Percentiles rank a stretch among this genome's conserved stretches.
These are phyloP conservation scores for Drosophila melanica DNA, from an alignment of 1,140 invertebrate genomes.

Conservation along the genomic window DNA sequence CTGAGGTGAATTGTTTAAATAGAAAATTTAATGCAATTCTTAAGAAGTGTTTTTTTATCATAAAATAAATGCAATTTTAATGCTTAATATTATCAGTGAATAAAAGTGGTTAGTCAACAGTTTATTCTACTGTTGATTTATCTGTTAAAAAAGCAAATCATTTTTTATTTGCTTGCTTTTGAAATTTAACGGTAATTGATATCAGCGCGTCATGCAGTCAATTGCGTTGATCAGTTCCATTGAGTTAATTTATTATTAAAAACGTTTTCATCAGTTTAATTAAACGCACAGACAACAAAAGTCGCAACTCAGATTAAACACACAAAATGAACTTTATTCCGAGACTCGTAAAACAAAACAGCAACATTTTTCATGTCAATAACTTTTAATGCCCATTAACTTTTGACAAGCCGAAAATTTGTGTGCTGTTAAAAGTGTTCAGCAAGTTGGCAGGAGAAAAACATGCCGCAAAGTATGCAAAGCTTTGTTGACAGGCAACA, in stretches of 20 bases:
- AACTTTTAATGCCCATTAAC: constrained; percentile 15
- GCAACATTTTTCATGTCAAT: constrained; percentile 6
- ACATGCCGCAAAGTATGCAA: constrained; percentile 1
- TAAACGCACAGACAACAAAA: constrained; percentile 75
- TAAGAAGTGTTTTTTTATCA: no score
- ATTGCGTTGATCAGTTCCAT: constrained; percentile 47
- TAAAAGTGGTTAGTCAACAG: no score
- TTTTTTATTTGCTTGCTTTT: not conserved
- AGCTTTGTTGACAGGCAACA: not conserved
- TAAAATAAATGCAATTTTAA: no score
- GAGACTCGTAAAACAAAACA: no score
- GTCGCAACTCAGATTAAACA: constrained; percentile 58
- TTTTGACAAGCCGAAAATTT: constrained; percentile 27
- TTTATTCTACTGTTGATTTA: no score
- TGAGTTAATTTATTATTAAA: constrained; percentile 44
- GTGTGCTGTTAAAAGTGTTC: not conserved
- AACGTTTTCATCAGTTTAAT: constrained; percentile 50
- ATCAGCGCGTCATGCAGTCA: constrained; percentile 26
- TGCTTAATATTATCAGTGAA: no score
- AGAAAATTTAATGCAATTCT: no score
- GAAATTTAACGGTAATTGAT: constrained; percentile 20
- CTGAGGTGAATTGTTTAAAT: no score
- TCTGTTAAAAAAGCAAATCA: no score
- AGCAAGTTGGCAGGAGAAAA: constrained; percentile 4
- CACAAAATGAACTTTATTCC: constrained; percentile 5